A percentile compares a stretch with the other conserved stretches of the same genome.
Evolutionary conservation across 2,888 invertebrate species (phyloP).

Genomic region (Ormyrus nitidulus): DNA sequence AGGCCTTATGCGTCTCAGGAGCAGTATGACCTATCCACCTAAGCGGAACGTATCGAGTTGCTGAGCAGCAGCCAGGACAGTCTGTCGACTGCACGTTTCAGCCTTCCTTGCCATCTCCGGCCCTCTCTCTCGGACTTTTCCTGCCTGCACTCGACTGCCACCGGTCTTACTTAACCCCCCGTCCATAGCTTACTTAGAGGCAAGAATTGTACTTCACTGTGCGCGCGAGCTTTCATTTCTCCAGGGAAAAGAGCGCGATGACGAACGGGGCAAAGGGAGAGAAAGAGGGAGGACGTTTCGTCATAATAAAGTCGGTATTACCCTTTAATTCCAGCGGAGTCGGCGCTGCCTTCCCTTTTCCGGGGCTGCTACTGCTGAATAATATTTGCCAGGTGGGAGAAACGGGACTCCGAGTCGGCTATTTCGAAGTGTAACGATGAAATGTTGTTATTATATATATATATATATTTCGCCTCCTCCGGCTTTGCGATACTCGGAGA

Average conservation of each 20-base stretch:
- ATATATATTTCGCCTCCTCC: neutral
- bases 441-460: slow-evolving; percentile 13
- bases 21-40: slow-evolving; percentile 52
- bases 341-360: neutral
- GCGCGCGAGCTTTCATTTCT: slow-evolving; percentile 1
- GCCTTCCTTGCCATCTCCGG: slow-evolving; percentile 49
- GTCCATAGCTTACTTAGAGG: slow-evolving; percentile 64
- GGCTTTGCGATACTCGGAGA: neutral
- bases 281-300: slow-evolving; percentile 1
- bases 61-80: slow-evolving; percentile 65
- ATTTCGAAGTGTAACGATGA: slow-evolving; percentile 15
- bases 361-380: slow-evolving; percentile 22
- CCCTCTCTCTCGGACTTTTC: slow-evolving; percentile 41
- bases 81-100: slow-evolving; percentile 56
- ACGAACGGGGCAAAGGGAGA: neutral
- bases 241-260: neutral
- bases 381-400: slow-evolving; percentile 24
- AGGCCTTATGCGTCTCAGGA: too few relatives aligned
- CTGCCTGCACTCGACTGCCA: slow-evolving; percentile 5
- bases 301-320: slow-evolving; percentile 48
- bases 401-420: neutral
- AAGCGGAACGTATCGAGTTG: slow-evolving; percentile 69
- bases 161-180: slow-evolving; percentile 41
- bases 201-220: slow-evolving; percentile 62
- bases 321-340: slow-evolving; percentile 32